phyloP scores from a whole-genome alignment of 2,888 invertebrate species.

The Cylloceria caligata region DNA sequence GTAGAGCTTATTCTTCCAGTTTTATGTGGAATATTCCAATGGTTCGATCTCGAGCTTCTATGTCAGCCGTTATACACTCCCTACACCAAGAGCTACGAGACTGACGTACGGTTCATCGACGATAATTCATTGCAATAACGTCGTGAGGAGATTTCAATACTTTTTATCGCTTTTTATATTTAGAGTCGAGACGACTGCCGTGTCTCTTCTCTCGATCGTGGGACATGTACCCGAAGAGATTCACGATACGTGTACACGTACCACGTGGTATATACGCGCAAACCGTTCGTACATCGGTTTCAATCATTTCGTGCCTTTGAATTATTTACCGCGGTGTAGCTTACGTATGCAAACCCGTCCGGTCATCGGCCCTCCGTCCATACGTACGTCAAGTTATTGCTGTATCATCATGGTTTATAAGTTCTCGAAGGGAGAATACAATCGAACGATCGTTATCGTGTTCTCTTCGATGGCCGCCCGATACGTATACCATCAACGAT shows the following conservation, averaged over 20 bases:
- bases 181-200: no score
- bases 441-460: constrained; percentile 57
- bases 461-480: constrained; percentile 14
- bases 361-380: constrained; percentile 57
- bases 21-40: not conserved
- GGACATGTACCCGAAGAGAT: constrained; percentile 26
- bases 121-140: constrained; percentile 49
- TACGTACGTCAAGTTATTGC: constrained; percentile 27
- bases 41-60: not conserved
- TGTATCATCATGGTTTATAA: constrained; percentile 38
- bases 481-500: not conserved
- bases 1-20: no score
- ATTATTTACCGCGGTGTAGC: constrained; percentile 54
- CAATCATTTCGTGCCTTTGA: constrained; percentile 55
- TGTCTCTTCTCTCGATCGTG: no score
- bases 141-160: no score
- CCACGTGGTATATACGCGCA: constrained; percentile 1
- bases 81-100: not conserved
- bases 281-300: constrained; percentile 17
- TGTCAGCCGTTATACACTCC: not conserved
- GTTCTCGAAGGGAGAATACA: constrained; percentile 18
- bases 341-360: constrained; percentile 38
- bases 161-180: no score
- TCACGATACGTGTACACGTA: not conserved
- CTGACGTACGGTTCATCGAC: constrained; percentile 45